A percentile compares a stretch with the other conserved stretches of the same genome.
Evolutionary conservation across 2,113 vertebrate species (phyloP).

Genomic region (Salvelinus alpinus): DNA sequence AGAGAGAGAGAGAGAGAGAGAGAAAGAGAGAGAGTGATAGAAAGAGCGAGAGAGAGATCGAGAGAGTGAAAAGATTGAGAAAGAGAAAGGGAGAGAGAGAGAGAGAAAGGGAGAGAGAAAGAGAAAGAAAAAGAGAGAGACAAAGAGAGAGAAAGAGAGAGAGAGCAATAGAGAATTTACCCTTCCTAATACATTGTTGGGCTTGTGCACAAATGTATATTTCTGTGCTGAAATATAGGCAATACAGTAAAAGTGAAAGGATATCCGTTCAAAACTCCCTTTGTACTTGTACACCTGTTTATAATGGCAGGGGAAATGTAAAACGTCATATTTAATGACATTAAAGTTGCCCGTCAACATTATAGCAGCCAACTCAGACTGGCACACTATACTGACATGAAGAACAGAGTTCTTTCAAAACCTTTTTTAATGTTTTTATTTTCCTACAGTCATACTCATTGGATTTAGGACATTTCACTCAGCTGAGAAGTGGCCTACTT

Average conservation of each 20-base stretch:
- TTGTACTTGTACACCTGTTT: slow-evolving; percentile 43
- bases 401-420: slow-evolving; percentile 41
- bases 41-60: neutral
- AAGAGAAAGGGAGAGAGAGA: too few species aligned
- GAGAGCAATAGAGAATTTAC: too few species aligned
- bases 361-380: slow-evolving; percentile 50
- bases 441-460: slow-evolving; percentile 35
- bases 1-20: too few species aligned
- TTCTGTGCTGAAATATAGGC: neutral
- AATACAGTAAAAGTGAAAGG: neutral
- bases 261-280: slow-evolving; percentile 24
- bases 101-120: too few species aligned
- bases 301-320: slow-evolving; percentile 50
- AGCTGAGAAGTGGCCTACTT: slow-evolving; percentile 58
- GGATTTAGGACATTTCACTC: slow-evolving; percentile 66
- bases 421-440: slow-evolving; percentile 54
- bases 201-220: neutral
- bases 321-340: slow-evolving; percentile 41
- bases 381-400: slow-evolving; percentile 55
- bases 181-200: neutral
- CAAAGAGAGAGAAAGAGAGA: too few species aligned
- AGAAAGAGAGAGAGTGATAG: neutral
- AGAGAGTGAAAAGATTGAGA: neutral
- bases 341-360: slow-evolving; percentile 38
- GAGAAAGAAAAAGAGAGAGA: fast-evolving